These are phyloP conservation scores for Aquatica leii DNA, from an alignment of 2,888 invertebrate genomes.

Conservation along the genomic window DNA sequence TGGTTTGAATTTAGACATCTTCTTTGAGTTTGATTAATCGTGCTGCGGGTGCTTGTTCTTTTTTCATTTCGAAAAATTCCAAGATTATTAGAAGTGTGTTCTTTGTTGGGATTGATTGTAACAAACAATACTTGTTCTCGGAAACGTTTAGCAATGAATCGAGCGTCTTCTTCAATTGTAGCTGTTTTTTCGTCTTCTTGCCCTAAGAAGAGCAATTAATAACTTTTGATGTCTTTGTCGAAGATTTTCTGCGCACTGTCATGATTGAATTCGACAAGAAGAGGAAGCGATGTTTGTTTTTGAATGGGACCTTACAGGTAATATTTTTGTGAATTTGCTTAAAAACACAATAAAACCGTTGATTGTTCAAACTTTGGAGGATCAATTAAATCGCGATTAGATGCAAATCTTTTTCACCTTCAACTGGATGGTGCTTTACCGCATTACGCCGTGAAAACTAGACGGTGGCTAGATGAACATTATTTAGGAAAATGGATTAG, in stretches of 20 bases:
- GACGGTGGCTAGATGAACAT: too few relatives aligned
- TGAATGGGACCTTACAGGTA: too few relatives aligned
- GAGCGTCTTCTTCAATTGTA: conserved; percentile 75
- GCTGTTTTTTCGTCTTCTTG: conserved; percentile 89
- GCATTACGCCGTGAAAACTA: too few relatives aligned
- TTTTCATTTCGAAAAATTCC: conserved; percentile 98
- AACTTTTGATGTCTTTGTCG: conserved; percentile 96
- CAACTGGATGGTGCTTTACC: too few relatives aligned
- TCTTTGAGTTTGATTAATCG: conserved; percentile 94
- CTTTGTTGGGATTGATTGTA: conserved; percentile 92
- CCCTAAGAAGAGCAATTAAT: conserved; percentile 93
- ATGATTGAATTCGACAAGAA: conserved; percentile 95
- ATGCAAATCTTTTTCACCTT: too few relatives aligned
- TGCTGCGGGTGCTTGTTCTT: conserved; percentile 89
- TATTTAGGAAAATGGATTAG: too few relatives aligned
- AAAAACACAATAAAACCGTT: too few relatives aligned
- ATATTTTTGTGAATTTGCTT: too few relatives aligned
- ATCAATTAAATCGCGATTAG: too few relatives aligned
- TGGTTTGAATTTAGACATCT: conserved; percentile 98
- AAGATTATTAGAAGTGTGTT: conserved; percentile 96
- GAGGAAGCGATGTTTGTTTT: conserved; percentile 86
- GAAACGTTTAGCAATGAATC: conserved; percentile 86
- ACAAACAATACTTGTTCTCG: conserved; percentile 94
- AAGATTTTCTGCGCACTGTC: conserved; percentile 99
- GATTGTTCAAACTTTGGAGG: too few relatives aligned